A percentile compares a stretch with the other conserved stretches of the same genome.
Conservation (phyloP, 35 echinoderm and acorn worm species). For the Lytechinus pictus region DNA sequence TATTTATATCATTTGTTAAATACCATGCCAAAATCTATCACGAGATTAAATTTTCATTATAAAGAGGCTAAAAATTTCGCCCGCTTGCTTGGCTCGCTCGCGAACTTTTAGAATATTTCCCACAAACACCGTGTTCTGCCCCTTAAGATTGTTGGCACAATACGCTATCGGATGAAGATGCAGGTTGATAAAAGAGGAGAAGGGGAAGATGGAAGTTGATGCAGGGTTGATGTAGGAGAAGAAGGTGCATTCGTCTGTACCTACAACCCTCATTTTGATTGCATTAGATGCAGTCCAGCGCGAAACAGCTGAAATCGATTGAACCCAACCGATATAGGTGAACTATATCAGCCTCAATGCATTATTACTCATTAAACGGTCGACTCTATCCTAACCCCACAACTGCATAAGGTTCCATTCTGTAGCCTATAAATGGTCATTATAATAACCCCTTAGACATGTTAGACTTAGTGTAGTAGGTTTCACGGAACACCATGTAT, state of each 20-base stretch:
- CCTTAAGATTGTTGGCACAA: too few relatives aligned
- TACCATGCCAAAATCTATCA: too few relatives aligned
- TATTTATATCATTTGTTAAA: neutral
- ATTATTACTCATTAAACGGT: neutral
- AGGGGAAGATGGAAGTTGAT: neutral
- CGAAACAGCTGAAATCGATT: slow-evolving; percentile 1
- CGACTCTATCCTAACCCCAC: neutral
- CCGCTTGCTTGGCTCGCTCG: too few relatives aligned
- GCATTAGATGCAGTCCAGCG: neutral
- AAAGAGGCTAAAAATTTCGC: too few relatives aligned
- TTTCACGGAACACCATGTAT: too few relatives aligned
- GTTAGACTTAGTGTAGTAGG: too few relatives aligned
- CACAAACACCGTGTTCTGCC: too few relatives aligned
- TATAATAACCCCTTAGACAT: too few relatives aligned
- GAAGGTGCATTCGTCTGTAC: neutral
- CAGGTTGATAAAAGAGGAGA: neutral
- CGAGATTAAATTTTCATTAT: too few relatives aligned
- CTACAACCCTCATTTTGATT: neutral
- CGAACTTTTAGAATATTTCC: too few relatives aligned
- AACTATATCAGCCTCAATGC: slow-evolving; percentile 11
- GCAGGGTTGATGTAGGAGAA: neutral
- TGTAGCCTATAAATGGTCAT: too few relatives aligned
- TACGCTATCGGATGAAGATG: neutral
- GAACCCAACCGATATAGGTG: neutral
- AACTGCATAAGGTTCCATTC: too few relatives aligned